Base-by-base conservation (phyloP, 2,888 invertebrate species). In the Labia minor region DNA sequence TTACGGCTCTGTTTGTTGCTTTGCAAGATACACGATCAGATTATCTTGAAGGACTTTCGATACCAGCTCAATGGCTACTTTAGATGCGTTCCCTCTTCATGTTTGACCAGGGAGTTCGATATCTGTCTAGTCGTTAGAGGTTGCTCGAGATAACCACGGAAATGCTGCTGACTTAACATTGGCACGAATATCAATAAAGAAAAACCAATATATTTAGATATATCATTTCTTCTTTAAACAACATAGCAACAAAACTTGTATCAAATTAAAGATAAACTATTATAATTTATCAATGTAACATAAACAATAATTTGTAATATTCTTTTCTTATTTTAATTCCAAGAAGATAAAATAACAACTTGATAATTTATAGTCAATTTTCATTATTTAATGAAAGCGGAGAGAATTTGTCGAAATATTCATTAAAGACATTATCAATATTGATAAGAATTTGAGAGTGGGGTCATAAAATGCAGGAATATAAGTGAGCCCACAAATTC, bases 11-110 rank as follows among this genome's bases (percentile, higher is more conserved):
- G 49, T 49, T 49, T 49, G 49, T 49, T 49, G 49, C 49, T 11
- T 49, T 14, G 4, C 16, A 14, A 49, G 49, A 49, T 49, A 49
- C 49, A 49, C 49, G 49, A 49, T 11, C 49, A 49, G 49, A 49
- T 49, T 49, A 49, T 49, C 49, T 49, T 49, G 49, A 49, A 49
- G 49, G 49, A 16, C 49, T 49, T 49, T 49, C 49, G 16, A 49
- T 49, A 49, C 49, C n/a, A 49, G 49, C 49, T 49, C 49, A 49
- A 49, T 49, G 49, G 49, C 49, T 49, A 49, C 49, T 49, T 49
- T 49, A 49, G 49, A 49, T 49, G 49, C 49, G 49, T 49, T 49
- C 49, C 49, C 49, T 49, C 49, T 49, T 49, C 49, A 49, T 49
- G 49, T 49, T 49, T 49, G 49, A 49, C 49, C 49, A 49, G 14